A percentile compares a stretch with the other conserved stretches of the same genome.
phyloP scores from a whole-genome alignment of 2,113 vertebrate genomes.

The Numenius arquata region DNA sequence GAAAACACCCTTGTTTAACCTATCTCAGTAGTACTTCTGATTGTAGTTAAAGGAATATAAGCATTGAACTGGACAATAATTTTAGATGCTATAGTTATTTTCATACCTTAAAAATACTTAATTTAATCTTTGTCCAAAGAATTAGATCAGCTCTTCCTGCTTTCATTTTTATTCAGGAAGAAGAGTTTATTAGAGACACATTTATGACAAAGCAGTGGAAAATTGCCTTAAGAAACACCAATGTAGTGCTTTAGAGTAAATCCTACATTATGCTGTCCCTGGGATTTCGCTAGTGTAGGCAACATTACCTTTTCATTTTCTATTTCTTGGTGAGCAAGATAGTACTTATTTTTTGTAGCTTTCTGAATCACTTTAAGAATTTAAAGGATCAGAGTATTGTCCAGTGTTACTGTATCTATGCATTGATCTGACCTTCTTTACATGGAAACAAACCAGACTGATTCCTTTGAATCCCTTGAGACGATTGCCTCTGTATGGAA shows the following conservation, averaged over 20 bases:
- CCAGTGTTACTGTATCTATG: background rate
- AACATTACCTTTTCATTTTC: background rate
- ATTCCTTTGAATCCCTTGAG: background rate
- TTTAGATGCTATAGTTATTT: background rate
- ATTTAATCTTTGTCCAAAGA: background rate
- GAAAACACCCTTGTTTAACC: background rate
- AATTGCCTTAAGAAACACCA: background rate
- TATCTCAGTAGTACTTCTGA: background rate
- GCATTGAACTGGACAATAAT: background rate
- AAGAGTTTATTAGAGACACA: background rate
- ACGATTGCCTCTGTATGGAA: background rate
- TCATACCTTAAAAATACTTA: background rate
- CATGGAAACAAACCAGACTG: accelerated
- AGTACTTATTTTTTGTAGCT: background rate
- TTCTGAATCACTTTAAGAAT: background rate
- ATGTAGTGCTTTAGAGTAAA: background rate
- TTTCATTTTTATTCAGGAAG: background rate
- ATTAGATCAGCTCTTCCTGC: background rate
- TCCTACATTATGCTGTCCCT: background rate
- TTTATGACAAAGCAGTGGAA: background rate
- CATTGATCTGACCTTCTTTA: background rate
- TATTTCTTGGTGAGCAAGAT: background rate
- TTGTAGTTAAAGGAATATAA: background rate
- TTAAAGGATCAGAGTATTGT: background rate
- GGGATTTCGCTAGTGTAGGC: background rate